Conservation (phyloP, 1,140 invertebrate genomes). For the Aphelenchoides fujianensis region DNA sequence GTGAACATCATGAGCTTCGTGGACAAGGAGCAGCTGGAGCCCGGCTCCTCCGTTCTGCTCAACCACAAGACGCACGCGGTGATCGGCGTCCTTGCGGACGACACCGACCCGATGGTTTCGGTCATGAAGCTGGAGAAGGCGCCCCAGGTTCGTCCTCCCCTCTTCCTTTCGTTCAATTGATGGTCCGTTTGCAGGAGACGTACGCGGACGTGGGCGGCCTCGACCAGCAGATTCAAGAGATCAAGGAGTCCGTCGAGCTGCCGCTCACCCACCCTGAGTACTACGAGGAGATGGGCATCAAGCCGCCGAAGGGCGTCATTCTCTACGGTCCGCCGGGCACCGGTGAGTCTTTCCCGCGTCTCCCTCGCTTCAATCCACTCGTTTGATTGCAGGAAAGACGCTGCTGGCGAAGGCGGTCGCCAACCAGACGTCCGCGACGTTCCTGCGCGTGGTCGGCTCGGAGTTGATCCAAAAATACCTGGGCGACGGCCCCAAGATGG, state of each 20-base stretch:
- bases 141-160: conserved; percentile 70
- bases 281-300: conserved; percentile 99
- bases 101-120: conserved; percentile 99
- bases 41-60: conserved; percentile 93
- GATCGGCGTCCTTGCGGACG: conserved; percentile 94
- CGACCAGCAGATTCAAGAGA: conserved; percentile 99
- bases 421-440: conserved; percentile 98
- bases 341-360: conserved; percentile 40
- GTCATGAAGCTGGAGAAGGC: conserved; percentile 99
- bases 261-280: conserved; percentile 99
- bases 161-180: conserved; percentile 22
- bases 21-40: conserved; percentile 98
- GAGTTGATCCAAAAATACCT: conserved; percentile 99
- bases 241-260: conserved; percentile 97
- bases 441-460: conserved; percentile 94
- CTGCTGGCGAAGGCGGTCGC: conserved; percentile 96
- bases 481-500: conserved; percentile 97
- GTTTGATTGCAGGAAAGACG: conserved; percentile 78
- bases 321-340: conserved; percentile 96
- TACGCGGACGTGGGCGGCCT: conserved; percentile 99
- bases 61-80: conserved; percentile 99
- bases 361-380: not conserved
- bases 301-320: conserved; percentile 98
- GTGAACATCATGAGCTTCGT: conserved; percentile 99
- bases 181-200: conserved; percentile 71